Conservation (phyloP, 2,113 vertebrate species). For the Nymphicus hollandicus region DNA sequence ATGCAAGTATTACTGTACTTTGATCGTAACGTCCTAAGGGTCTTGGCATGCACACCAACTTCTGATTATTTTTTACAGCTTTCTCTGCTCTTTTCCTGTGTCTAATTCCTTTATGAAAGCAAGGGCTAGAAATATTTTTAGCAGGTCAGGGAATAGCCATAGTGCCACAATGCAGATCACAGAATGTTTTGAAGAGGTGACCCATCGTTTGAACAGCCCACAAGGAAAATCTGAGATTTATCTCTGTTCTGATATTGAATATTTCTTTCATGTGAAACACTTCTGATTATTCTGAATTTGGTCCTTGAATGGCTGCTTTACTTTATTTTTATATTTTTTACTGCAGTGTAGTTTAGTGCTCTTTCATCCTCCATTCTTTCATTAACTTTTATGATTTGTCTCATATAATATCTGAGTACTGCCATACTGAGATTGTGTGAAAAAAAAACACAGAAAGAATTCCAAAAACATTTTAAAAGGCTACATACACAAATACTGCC, state of each 20-base stretch:
- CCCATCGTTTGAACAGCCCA: not conserved
- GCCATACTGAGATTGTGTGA: not conserved
- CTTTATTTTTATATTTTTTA: not conserved
- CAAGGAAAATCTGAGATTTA: not conserved
- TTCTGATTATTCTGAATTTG: not conserved
- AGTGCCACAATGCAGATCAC: not conserved
- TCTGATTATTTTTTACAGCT: constrained; percentile 44
- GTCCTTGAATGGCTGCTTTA: not conserved
- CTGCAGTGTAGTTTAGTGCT: not conserved
- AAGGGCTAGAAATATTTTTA: not conserved
- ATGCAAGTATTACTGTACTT: constrained; percentile 1
- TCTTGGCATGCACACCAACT: not conserved
- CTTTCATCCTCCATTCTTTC: not conserved
- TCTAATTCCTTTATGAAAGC: not conserved
- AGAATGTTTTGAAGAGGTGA: not conserved
- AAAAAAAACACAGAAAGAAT: not conserved
- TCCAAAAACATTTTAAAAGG: not conserved
- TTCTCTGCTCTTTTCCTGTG: constrained; percentile 9
- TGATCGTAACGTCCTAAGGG: constrained; percentile 2
- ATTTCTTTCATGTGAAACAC: not conserved
- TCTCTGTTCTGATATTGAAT: not conserved
- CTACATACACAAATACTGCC: not conserved
- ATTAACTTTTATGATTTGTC: not conserved
- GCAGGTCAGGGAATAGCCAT: not conserved
- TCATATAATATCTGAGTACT: not conserved